Base-by-base conservation (phyloP, 2,113 vertebrate genomes). In the Pipra filicauda region DNA sequence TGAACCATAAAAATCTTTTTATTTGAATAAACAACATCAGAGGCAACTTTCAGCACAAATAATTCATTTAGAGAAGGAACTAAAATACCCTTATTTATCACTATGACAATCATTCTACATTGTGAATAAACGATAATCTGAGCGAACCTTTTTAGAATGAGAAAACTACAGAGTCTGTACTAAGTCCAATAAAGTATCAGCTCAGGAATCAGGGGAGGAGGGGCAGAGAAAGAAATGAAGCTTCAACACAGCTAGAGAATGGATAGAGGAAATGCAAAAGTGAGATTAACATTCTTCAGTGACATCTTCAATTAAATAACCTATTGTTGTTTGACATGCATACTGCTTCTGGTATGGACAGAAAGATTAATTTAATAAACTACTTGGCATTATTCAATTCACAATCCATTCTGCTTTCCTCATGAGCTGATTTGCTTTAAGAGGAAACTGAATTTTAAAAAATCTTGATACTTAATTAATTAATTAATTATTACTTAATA, bases 51-150 rank as follows among this genome's bases (percentile, higher is more conserved):
- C 24, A 91, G 77, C 51, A 33, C 30, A 90, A 58, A 92, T 15
- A 85, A 76, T 92, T 93, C 41, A 70, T 89, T 89, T 94, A 89
- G 61, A 74, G 81, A 57, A 58, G 30, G 19, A 74, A 84, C 37
- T 54, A 88, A 72, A 95, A 75, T 76, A 27, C 9, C 15, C 23
- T 73, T 79, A 58, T 96, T 94, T 96, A 84, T 96, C 71, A 95
- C 65, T 91, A 73, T 91, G 91, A 78, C 30, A 91, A 43, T 93
- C 80, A 76, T 83, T 89, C 82, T 43, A 44, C 51, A 14, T 75
- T 71, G 70, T 89, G 51, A 95, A 89, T 54, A 84, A 95, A 66
- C 3, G 8, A 72, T 96, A 65, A 82, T 52, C 37, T 66, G 71
- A 75, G 66, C 10, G 70, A 87, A 83, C 22, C 71, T 67, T 62